Evolutionary conservation across 37 sponge, comb jelly and placozoan species (phyloP).

Genomic region (Cliona cf. orientalis): DNA sequence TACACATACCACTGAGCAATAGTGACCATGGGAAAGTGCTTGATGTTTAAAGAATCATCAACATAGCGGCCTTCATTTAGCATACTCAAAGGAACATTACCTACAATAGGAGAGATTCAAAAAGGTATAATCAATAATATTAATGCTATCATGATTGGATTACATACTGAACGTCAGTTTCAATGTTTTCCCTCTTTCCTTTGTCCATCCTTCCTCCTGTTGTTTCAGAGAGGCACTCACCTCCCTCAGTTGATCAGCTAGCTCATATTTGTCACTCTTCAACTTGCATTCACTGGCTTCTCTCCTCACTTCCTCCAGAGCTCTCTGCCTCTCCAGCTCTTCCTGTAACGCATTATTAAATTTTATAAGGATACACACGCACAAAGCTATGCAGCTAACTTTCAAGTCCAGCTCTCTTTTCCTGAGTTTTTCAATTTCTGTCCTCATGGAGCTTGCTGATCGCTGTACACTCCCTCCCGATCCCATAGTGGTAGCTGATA

Average conservation of each 20-base stretch:
- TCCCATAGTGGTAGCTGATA: conserved; percentile 12
- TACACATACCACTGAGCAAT: conserved; percentile 58
- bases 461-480: conserved; percentile 41
- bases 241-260: conserved; percentile 49
- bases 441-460: conserved; percentile 5
- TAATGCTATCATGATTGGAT: neutral
- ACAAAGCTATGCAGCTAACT: conserved; percentile 2
- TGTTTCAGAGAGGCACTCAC: neutral
- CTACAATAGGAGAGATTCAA: conserved; percentile 6
- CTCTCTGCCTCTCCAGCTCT: neutral
- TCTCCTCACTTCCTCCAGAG: neutral
- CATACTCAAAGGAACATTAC: conserved; percentile 62
- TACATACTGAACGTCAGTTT: conserved; percentile 66
- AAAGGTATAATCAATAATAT: neutral
- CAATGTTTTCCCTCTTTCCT: conserved; percentile 47
- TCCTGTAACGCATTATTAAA: conserved; percentile 13
- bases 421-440: conserved; percentile 26
- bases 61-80: conserved; percentile 13
- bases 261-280: conserved; percentile 30
- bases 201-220: conserved; percentile 25
- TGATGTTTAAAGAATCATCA: conserved; percentile 5
- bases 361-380: neutral
- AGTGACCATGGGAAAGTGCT: conserved; percentile 61
- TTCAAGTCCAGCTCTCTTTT: conserved; percentile 26
- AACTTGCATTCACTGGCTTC: conserved; percentile 27